Conservation (phyloP, 2,113 vertebrate genomes). For the Hipposideros armiger region DNA sequence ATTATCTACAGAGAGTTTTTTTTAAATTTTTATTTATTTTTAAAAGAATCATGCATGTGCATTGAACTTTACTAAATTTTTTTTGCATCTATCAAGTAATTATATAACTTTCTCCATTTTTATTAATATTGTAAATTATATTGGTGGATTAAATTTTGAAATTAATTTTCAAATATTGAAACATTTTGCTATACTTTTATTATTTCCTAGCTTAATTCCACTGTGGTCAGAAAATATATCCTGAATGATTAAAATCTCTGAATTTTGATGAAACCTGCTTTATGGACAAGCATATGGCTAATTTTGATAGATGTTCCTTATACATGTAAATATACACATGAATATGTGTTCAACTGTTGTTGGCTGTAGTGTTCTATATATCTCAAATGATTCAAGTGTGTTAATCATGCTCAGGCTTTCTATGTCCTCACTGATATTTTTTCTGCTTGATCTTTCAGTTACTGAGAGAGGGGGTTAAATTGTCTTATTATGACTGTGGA, state of each 20-base stretch:
- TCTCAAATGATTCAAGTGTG: neutral
- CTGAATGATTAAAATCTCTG: neutral
- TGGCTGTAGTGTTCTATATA: neutral
- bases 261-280: neutral
- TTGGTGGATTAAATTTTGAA: constrained; percentile 10
- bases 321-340: neutral
- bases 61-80: neutral
- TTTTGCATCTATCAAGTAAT: neutral
- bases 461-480: neutral
- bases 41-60: neutral
- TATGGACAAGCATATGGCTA: neutral
- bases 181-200: neutral
- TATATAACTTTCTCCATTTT: neutral
- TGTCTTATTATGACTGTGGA: neutral
- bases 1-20: neutral
- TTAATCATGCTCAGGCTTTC: neutral
- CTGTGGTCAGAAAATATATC: neutral
- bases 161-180: neutral
- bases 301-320: neutral
- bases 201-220: neutral
- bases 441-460: neutral
- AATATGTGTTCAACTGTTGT: neutral
- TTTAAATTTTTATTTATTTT: neutral
- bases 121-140: neutral
- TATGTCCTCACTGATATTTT: neutral